Base-by-base conservation (phyloP, 2,797 vertebrate genomes). In the Pagetopsis macropterus region DNA sequence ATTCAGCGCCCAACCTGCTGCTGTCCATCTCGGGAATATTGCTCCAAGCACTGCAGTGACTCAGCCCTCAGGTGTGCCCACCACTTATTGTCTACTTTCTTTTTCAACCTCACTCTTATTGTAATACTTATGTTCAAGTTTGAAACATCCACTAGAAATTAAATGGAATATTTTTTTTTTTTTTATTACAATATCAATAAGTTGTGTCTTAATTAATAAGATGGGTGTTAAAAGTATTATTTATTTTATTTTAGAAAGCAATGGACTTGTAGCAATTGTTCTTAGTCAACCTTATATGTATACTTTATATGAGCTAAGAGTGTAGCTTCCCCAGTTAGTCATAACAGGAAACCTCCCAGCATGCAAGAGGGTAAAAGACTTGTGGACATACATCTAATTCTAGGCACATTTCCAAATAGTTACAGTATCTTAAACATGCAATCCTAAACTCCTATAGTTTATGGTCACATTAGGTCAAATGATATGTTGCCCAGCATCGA, bases 1-100 rank as follows among this genome's bases (percentile, higher is more conserved):
- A 85, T 87, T 87, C 82, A 76, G 72, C 56, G 55, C 71, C 76
- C 68, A 78, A 55, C 74, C 82, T 72, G 66, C 82, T 72, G 66
- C 74, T 67, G 77, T 82, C 76, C 72, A 71, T 78, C 72, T 75
- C 23, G 0, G 31, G 59, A 78, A 46, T 37, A 74, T 21, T 62
- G 70, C n/a, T n/a, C n/a, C n/a, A 9, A 68, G 57, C 19, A 19
- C 33, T 16, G 2, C 10, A 17, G 40, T 76, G 83, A 84, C 45
- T 71, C 60, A 66, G 71, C 50, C 19, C 43, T 64, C 46, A 65
- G 72, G 74, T 67, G 72, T 71, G 48, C 65, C 61, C 68, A 44
- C 76, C 64, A 63, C 65, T 44, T n/a, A 54, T 60, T 11, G 50
- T 73, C 55, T 65, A 9, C 49, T 56, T 61, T 51, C 8, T 54